A percentile compares a stretch with the other conserved stretches of the same genome.
phyloP scores from a whole-genome alignment of 1,140 invertebrate species.

The Spodoptera litura region DNA sequence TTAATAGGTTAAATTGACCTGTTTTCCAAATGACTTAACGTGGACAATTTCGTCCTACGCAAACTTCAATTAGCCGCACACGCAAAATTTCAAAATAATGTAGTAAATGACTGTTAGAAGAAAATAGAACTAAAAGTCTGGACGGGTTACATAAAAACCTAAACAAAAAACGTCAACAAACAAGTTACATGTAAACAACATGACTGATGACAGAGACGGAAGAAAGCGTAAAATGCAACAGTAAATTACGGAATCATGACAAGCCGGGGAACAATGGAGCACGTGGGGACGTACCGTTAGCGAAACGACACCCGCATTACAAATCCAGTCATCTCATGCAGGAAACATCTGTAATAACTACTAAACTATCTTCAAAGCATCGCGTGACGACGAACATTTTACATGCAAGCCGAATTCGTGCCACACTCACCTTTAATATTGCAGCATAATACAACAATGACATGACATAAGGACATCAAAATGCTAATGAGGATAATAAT shows the following conservation, averaged over 20 bases:
- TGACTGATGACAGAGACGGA: conserved; percentile 37
- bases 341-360: conserved; percentile 30
- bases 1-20: conserved; percentile 49
- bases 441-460: conserved; percentile 46
- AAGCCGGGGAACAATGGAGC: conserved; percentile 59
- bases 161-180: conserved; percentile 9
- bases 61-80: conserved; percentile 29
- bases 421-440: conserved; percentile 15
- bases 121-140: neutral
- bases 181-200: conserved; percentile 21
- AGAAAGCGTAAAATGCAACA: conserved; percentile 48
- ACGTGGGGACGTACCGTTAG: conserved; percentile 60
- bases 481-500: conserved; percentile 48
- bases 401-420: conserved; percentile 29
- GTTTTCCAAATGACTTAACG: conserved; percentile 37
- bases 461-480: conserved; percentile 52
- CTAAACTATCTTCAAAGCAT: conserved; percentile 10
- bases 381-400: conserved; percentile 45
- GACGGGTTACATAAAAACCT: neutral
- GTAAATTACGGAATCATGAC: conserved; percentile 56
- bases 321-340: conserved; percentile 57
- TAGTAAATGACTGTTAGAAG: neutral
- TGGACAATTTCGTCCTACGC: conserved; percentile 43
- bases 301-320: conserved; percentile 54
- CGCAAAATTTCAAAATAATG: conserved; percentile 26